These are phyloP conservation scores for Napeogenes sylphis DNA, from an alignment of 2,888 invertebrate genomes.

Conservation along the genomic window DNA sequence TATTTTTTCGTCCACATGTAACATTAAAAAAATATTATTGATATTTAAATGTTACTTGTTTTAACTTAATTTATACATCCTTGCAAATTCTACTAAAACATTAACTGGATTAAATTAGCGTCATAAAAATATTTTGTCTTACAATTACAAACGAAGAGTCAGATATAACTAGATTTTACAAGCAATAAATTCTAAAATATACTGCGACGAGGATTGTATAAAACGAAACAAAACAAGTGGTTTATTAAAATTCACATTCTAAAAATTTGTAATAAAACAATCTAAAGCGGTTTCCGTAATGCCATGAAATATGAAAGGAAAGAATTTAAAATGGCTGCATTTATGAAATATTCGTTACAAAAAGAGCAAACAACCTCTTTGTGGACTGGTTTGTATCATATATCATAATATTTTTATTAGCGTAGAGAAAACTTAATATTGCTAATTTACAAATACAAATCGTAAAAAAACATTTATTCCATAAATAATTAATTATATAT, in stretches of 20 bases:
- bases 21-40: too few species aligned
- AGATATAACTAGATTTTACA: constrained; percentile 35
- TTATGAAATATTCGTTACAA: constrained; percentile 48
- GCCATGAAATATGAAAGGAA: constrained; percentile 58
- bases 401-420: too few species aligned
- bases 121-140: constrained; percentile 7
- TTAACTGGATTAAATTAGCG: too few species aligned
- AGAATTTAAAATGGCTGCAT: constrained; percentile 59
- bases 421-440: too few species aligned
- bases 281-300: constrained; percentile 55
- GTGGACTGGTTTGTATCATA: too few species aligned
- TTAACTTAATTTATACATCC: too few species aligned
- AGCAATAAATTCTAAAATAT: constrained; percentile 47
- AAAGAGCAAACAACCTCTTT: constrained; percentile 22
- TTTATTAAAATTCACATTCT: constrained; percentile 58
- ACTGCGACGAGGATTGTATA: constrained; percentile 54
- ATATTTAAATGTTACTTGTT: too few species aligned
- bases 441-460: neutral
- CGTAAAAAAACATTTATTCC: constrained; percentile 6
- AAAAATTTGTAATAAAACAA: constrained; percentile 66
- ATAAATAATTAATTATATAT: too few species aligned
- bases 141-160: constrained; percentile 14
- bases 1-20: too few species aligned
- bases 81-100: too few species aligned
- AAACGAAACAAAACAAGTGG: constrained; percentile 56